These are phyloP conservation scores for Orthosia cruda DNA, from an alignment of 2,888 invertebrate genomes.

Conservation along the genomic window DNA sequence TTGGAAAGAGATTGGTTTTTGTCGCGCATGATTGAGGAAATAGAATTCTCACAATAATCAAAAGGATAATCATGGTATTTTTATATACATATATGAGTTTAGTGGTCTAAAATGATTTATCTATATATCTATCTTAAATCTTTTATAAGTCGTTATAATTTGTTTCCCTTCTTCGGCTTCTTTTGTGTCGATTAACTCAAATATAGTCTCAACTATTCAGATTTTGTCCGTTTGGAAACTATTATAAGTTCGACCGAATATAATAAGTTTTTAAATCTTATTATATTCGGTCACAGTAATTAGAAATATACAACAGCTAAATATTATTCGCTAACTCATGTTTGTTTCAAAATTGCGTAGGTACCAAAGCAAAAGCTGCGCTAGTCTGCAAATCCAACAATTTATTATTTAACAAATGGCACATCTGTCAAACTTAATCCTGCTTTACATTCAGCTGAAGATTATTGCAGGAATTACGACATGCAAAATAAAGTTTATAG, in stretches of 20 bases:
- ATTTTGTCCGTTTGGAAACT: not conserved
- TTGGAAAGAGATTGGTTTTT: constrained; percentile 39
- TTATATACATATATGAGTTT: not conserved
- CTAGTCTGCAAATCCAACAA: constrained; percentile 45
- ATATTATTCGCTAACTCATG: constrained; percentile 19
- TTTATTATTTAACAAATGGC: constrained; percentile 41
- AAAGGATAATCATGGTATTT: constrained; percentile 7
- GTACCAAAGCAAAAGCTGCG: constrained; percentile 14
- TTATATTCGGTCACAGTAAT: not conserved
- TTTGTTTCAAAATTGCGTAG: constrained; percentile 31
- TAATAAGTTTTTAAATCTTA: too few relatives aligned
- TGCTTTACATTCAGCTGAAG: constrained; percentile 23
- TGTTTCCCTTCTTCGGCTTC: not conserved
- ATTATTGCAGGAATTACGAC: constrained; percentile 15
- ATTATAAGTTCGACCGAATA: too few relatives aligned
- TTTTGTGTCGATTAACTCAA: too few relatives aligned
- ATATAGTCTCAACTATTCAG: too few relatives aligned
- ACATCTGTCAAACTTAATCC: constrained; percentile 38
- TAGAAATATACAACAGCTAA: constrained; percentile 7
- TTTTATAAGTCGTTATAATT: not conserved
- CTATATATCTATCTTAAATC: too few relatives aligned
- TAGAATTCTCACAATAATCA: constrained; percentile 20
- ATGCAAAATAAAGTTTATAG: constrained; percentile 10
- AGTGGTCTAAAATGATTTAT: too few relatives aligned
- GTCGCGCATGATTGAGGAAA: constrained; percentile 33